A percentile compares a stretch with the other conserved stretches of the same genome.
phyloP scores from a whole-genome alignment of 2,113 vertebrate genomes.

The Oxygymnocypris stewartii region DNA sequence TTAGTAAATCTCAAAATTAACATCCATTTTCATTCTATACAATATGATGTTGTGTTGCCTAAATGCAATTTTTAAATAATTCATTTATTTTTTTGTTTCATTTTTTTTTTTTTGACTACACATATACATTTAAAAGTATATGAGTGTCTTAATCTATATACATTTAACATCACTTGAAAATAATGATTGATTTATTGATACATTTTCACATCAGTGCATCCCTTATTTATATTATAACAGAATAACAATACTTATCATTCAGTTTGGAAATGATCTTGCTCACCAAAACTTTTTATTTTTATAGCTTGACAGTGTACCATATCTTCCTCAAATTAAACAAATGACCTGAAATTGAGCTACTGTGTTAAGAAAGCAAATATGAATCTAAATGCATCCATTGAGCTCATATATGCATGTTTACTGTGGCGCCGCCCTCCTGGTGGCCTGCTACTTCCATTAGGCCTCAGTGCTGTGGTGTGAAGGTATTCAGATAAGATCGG shows the following conservation, averaged over 20 bases:
- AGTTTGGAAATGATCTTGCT: background rate
- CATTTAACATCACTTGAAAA: background rate
- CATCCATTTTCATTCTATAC: background rate
- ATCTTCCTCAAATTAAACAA: background rate
- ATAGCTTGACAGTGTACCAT: background rate
- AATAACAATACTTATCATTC: background rate
- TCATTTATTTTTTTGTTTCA: background rate
- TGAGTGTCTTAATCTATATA: background rate
- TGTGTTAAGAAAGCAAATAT: background rate
- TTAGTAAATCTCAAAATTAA: background rate
- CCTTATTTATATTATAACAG: background rate
- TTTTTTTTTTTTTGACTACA: background rate
- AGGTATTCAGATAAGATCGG: slow-evolving; percentile 79
- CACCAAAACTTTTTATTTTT: background rate
- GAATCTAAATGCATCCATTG: background rate
- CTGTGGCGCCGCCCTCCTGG: background rate
- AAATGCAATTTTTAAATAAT: background rate
- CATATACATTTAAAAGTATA: background rate
- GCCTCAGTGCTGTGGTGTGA: slow-evolving; percentile 79
- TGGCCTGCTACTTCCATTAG: background rate
- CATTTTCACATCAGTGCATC: background rate
- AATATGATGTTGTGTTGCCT: background rate
- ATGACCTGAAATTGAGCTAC: background rate
- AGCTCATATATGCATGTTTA: background rate
- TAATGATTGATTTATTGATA: background rate